Evolutionary conservation across 2,113 vertebrate genomes (phyloP), one percentile per base, ranked within the genome.

Genomic region (Hirundichthys speculiger): DNA sequence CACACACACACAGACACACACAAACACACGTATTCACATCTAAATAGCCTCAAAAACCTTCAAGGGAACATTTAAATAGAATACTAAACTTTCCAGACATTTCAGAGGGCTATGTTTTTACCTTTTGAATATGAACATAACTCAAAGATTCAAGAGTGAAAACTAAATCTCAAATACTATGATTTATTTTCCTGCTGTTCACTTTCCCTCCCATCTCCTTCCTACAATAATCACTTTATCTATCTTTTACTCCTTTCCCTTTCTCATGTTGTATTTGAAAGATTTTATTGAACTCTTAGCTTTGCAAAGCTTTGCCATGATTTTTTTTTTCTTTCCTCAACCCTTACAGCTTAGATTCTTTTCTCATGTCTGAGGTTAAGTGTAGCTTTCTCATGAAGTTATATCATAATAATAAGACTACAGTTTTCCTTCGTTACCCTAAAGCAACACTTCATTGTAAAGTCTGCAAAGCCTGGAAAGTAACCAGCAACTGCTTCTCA

Each of bases 101-200:
- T 69, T 76, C 25, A 38, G 38, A n/a, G n/a, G n/a, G n/a, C n/a
- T 72, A 15, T 52, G 53, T 77, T 73, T 22, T 82, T 71, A 75
- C 64, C 78, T 79, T 84, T 84, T 73, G 54, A 73, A 45, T 72
- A 13, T 64, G 47, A 77, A 60, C 53, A 57, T 50, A 61, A 76
- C 22, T 81, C 49, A 65, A 69, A 69, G 21, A 41, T 49, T 3
- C 55, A 3, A 75, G 61, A 20, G 38, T 47, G 14, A 45, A 22
- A 40, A 69, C 39, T 10, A 8, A 45, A 46, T 47, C 4, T 13
- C 6, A 7, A 18, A 5, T 5, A 4, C 0, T 20, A 25, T 12
- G 0, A 1, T 30, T 40, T 39, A 10, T 18, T 25, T 20, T 20
- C n/a, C 12, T 38, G 34, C 39, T 20, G 5, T 38, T 12, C 10